Conservation (phyloP, 2,113 vertebrate genomes). For the Centrocercus urophasianus region DNA sequence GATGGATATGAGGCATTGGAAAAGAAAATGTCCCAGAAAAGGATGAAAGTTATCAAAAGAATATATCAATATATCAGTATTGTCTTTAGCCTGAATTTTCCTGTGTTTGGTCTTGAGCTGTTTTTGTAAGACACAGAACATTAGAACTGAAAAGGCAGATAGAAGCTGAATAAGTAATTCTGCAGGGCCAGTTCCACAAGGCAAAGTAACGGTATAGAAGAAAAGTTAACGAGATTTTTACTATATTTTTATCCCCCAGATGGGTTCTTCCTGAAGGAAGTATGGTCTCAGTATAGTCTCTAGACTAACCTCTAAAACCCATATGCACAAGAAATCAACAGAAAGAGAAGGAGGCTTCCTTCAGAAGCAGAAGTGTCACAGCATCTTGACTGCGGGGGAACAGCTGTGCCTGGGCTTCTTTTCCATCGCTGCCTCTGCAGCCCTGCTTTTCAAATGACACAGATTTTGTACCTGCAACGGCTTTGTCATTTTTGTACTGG, state of each 20-base stretch:
- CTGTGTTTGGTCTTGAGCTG: not conserved
- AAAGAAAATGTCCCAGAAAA: not conserved
- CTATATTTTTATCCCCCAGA: not conserved
- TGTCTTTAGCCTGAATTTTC: not conserved
- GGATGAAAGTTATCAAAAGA: not conserved
- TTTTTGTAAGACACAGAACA: not conserved
- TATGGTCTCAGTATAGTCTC: not conserved
- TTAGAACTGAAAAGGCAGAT: not conserved
- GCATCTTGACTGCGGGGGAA: not conserved
- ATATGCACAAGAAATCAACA: not conserved
- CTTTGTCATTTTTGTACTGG: not conserved
- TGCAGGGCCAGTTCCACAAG: not conserved
- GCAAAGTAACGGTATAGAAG: not conserved
- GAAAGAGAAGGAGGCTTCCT: not conserved
- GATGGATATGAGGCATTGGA: not conserved
- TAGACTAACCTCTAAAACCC: not conserved
- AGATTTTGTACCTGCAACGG: not conserved
- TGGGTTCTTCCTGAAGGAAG: not conserved
- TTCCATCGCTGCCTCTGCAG: not conserved
- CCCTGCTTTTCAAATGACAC: not conserved
- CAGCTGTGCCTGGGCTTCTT: rapidly evolving
- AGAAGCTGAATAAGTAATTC: not conserved
- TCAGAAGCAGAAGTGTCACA: not conserved
- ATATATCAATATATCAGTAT: not conserved
- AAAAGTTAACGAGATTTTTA: not conserved